Percentiles rank a stretch among this genome's conserved stretches.
Conservation (phyloP, 2,888 invertebrate genomes). For the Stratiomys singularior region DNA sequence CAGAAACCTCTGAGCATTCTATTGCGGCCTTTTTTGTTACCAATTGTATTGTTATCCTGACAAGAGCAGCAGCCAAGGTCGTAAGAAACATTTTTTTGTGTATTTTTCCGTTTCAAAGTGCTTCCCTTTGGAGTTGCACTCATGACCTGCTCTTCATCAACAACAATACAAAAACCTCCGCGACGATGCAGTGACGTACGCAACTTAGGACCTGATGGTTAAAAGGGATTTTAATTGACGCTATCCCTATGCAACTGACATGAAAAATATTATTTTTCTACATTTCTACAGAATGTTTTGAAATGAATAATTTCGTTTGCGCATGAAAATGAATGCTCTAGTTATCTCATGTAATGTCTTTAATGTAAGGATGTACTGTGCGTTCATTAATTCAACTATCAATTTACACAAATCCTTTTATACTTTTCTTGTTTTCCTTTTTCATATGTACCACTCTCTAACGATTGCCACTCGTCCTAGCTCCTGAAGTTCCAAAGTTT, state of each 20-base stretch:
- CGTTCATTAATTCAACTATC: no score
- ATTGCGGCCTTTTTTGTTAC: background rate
- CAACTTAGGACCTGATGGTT: slow-evolving; percentile 52
- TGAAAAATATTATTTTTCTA: no score
- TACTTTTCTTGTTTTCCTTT: no score
- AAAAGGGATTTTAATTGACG: slow-evolving; percentile 18
- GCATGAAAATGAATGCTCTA: no score
- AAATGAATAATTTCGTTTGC: no score
- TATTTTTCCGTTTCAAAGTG: slow-evolving; percentile 15
- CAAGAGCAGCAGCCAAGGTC: background rate
- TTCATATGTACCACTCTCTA: no score
- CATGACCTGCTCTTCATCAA: slow-evolving; percentile 62
- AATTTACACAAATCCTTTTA: no score
- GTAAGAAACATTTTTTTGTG: slow-evolving; percentile 16
- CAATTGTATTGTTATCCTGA: background rate
- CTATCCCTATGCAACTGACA: background rate
- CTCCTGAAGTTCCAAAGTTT: no score
- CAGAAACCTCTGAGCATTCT: slow-evolving; percentile 8
- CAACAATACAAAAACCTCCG: slow-evolving; percentile 66
- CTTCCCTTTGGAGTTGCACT: slow-evolving; percentile 48
- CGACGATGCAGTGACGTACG: slow-evolving; percentile 65
- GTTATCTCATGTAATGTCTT: no score
- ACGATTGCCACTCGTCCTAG: no score
- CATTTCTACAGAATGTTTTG: no score
- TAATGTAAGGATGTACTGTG: no score